These are phyloP conservation scores for Leuciscus idus DNA, from an alignment of 2,113 vertebrate species.

Conservation along the genomic window DNA sequence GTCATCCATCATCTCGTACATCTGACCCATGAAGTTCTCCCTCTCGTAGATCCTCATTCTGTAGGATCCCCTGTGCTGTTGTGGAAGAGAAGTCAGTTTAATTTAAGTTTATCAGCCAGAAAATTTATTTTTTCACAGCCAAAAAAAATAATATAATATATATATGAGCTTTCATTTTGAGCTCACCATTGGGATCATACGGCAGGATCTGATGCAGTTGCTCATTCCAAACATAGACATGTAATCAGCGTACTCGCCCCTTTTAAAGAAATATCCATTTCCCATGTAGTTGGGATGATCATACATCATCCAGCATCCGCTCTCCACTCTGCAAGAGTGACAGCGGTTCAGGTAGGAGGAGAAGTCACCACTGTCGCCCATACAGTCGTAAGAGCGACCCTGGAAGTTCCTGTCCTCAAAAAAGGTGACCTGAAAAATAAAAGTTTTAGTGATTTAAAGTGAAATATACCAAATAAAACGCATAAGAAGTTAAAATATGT, in stretches of 20 bases:
- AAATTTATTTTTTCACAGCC: background rate
- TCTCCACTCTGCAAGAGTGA: constrained; percentile 59
- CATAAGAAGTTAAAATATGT: background rate
- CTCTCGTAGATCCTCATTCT: constrained; percentile 27
- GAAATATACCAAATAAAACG: background rate
- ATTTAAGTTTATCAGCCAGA: background rate
- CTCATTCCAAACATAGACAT: constrained; percentile 58
- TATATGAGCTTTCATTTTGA: background rate
- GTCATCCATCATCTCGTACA: constrained; percentile 33
- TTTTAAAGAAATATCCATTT: constrained; percentile 57
- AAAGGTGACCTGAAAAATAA: constrained; percentile 65
- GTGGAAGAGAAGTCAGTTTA: background rate
- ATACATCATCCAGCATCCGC: constrained; percentile 59
- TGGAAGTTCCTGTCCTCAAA: constrained; percentile 73
- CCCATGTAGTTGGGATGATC: constrained; percentile 60
- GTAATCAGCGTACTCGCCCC: constrained; percentile 59
- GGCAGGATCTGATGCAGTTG: constrained; percentile 65
- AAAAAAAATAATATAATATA: background rate
- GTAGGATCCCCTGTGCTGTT: constrained; percentile 32
- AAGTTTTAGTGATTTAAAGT: background rate
- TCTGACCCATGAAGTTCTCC: constrained; percentile 22
- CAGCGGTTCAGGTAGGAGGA: constrained; percentile 57
- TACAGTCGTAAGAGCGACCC: constrained; percentile 70
- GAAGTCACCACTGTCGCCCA: constrained; percentile 69
- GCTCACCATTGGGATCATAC: constrained; percentile 60